These are phyloP conservation scores for Apotomis capreana DNA, from an alignment of 2,888 invertebrate species.

Conservation along the genomic window DNA sequence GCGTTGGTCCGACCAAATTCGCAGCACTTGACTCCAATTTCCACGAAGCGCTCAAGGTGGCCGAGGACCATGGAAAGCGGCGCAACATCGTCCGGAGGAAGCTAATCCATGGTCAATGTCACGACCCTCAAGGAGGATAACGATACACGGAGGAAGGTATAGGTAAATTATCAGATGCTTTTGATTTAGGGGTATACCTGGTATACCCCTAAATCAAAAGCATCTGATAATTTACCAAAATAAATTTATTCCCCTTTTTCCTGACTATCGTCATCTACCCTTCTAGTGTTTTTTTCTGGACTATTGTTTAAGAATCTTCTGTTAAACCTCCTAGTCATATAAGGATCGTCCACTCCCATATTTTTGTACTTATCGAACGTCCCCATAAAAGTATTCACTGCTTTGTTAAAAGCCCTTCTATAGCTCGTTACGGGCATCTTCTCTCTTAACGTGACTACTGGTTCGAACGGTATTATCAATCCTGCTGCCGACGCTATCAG, in stretches of 20 bases:
- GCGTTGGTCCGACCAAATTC: too few relatives aligned
- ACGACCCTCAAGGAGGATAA: too few relatives aligned
- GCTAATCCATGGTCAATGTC: too few relatives aligned
- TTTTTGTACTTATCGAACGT: conserved; percentile 70
- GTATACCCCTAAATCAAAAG: too few relatives aligned
- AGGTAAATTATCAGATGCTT: too few relatives aligned
- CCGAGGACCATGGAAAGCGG: too few relatives aligned
- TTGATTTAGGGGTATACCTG: too few relatives aligned
- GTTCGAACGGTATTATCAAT: conserved; percentile 74
- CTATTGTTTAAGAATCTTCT: conserved; percentile 63
- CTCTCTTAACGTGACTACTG: conserved; percentile 67
- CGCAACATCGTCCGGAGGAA: too few relatives aligned
- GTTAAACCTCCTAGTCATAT: conserved; percentile 73
- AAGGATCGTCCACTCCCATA: conserved; percentile 65
- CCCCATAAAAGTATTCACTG: conserved; percentile 65
- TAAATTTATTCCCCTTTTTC: conserved; percentile 4
- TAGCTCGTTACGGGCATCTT: conserved; percentile 75
- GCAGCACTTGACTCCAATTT: too few relatives aligned
- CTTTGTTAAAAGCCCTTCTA: conserved; percentile 69
- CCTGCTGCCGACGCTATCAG: conserved; percentile 73
- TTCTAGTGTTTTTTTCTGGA: conserved; percentile 36
- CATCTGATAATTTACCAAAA: not conserved
- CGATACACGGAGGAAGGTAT: too few relatives aligned
- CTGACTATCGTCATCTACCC: not conserved
- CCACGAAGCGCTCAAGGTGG: too few relatives aligned